phyloP scores from a whole-genome alignment of 2,113 vertebrate species.

The Dasyornis broadbenti region DNA sequence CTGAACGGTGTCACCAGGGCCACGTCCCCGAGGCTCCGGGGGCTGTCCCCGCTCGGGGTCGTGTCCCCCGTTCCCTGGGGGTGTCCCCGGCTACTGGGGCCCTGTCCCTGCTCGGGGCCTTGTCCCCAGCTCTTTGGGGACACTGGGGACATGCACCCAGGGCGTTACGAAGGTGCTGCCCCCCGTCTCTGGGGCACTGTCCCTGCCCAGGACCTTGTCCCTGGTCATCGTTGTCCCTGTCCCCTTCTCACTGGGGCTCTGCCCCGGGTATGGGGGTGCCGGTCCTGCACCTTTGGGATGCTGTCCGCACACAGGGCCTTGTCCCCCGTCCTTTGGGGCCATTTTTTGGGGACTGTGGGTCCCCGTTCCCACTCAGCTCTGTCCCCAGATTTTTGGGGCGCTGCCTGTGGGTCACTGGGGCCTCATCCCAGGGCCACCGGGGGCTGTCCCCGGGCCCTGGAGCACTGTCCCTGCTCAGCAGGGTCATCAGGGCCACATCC shows the following conservation, averaged over 20 bases:
- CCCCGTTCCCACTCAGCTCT: neutral
- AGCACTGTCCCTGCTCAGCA: neutral
- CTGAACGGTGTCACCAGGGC: neutral
- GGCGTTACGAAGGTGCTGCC: neutral
- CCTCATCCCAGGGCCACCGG: neutral
- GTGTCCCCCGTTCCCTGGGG: neutral
- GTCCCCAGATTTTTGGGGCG: neutral
- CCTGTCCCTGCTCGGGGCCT: neutral
- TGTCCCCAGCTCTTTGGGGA: neutral
- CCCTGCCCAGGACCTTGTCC: neutral
- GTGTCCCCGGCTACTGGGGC: neutral
- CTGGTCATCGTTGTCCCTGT: neutral
- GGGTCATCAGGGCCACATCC: neutral
- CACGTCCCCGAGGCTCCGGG: neutral
- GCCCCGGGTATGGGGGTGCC: neutral
- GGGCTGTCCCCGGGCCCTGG: neutral
- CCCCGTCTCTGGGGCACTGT: neutral
- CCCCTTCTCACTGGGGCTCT: neutral
- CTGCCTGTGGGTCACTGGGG: neutral
- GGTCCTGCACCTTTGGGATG: neutral
- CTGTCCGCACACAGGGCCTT: neutral
- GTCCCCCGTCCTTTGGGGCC: neutral
- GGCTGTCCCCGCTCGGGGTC: neutral
- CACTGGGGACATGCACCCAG: neutral
- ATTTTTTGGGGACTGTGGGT: neutral